phyloP scores from a whole-genome alignment of 2,113 vertebrate genomes.

The Oryzias javanicus region DNA sequence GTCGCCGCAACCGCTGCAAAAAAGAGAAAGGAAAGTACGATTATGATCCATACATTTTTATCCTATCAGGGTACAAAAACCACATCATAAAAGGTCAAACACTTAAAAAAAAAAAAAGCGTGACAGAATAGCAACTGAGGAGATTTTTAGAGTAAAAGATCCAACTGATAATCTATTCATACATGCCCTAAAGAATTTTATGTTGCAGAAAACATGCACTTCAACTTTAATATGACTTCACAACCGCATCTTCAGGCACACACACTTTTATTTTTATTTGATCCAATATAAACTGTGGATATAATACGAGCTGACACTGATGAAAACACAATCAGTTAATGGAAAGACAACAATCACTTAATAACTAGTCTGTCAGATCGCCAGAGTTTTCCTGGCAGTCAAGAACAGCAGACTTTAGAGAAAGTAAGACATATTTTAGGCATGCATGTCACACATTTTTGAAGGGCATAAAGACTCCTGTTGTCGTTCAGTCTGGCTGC shows the following conservation, averaged over 20 bases:
- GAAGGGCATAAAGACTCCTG: neutral
- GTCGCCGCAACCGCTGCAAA: constrained; percentile 90
- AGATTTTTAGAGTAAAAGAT: too few species aligned
- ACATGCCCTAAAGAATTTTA: too few species aligned
- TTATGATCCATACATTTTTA: neutral
- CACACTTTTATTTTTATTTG: constrained; percentile 1
- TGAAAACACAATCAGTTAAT: constrained; percentile 46
- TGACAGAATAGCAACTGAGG: too few species aligned
- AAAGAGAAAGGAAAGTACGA: neutral
- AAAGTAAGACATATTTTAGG: neutral
- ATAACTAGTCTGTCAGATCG: constrained; percentile 17
- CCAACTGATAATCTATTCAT: too few species aligned
- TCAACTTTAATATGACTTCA: neutral
- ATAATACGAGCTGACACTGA: constrained; percentile 45
- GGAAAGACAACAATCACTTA: constrained; percentile 23
- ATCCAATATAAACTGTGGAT: constrained; percentile 14
- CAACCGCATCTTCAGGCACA: neutral
- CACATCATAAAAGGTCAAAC: neutral
- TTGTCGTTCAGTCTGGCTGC: neutral
- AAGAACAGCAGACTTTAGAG: neutral
- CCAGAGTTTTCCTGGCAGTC: constrained; percentile 2
- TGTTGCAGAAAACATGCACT: neutral
- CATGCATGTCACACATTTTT: neutral
- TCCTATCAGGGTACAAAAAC: neutral
- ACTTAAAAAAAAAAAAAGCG: too few species aligned